phyloP scores from a whole-genome alignment of 37 sponge, comb jelly and placozoan genomes.

The Cladorhizidae sp. region DNA sequence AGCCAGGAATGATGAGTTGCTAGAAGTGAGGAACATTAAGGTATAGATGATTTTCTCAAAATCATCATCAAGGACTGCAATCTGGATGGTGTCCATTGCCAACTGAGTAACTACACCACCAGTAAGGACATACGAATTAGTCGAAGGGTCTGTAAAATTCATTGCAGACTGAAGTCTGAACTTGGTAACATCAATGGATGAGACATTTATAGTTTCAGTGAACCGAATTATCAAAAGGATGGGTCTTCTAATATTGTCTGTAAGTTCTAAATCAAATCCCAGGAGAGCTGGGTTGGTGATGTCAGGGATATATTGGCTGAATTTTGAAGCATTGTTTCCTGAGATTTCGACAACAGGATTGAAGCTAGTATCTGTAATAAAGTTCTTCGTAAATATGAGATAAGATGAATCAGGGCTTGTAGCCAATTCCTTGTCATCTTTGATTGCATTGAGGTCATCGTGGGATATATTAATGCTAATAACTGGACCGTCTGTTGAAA shows the following conservation, averaged over 20 bases:
- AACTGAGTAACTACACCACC: conserved; percentile 38
- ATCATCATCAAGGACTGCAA: conserved; percentile 59
- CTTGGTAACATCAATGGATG: conserved; percentile 44
- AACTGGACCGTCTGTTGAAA: conserved; percentile 62
- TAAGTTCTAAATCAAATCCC: conserved; percentile 78
- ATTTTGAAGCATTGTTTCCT: conserved; percentile 21
- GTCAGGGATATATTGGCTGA: conserved; percentile 49
- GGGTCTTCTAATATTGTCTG: conserved; percentile 68
- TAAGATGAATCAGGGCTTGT: conserved; percentile 30
- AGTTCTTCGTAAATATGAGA: conserved; percentile 26
- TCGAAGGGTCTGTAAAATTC: neutral
- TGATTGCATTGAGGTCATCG: conserved; percentile 72
- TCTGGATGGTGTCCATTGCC: conserved; percentile 57
- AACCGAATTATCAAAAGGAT: conserved; percentile 69
- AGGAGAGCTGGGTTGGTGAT: conserved; percentile 58
- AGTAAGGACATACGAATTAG: conserved; percentile 24
- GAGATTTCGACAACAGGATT: conserved; percentile 44
- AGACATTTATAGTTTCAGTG: conserved; percentile 74
- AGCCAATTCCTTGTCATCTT: conserved; percentile 49
- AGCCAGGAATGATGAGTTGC: conserved; percentile 61
- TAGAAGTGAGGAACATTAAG: conserved; percentile 33
- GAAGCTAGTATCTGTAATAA: conserved; percentile 64
- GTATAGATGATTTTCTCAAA: conserved; percentile 63
- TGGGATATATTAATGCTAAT: conserved; percentile 52
- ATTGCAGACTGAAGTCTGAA: conserved; percentile 53